A percentile compares a stretch with the other conserved stretches of the same genome.
Evolutionary conservation across 1,140 invertebrate species (phyloP).

Genomic region (Pseudomyrmex flavicornis): DNA sequence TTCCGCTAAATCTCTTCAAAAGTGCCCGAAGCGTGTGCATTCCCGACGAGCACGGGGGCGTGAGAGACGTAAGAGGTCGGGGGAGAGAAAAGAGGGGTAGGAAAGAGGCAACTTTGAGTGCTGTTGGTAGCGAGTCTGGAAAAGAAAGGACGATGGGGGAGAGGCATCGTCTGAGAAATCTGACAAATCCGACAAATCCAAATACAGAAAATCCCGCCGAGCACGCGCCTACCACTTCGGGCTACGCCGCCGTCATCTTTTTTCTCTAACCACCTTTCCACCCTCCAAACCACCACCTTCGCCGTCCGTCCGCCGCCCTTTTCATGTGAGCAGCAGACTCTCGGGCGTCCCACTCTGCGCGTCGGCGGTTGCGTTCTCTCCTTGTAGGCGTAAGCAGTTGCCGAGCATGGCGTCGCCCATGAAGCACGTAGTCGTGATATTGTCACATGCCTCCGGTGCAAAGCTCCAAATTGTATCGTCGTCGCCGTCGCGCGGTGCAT

Average conservation of each 20-base stretch:
- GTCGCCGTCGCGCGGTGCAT: conserved; percentile 72
- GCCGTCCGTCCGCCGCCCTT: background rate
- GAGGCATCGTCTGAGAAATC: conserved; percentile 73
- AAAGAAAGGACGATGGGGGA: conserved; percentile 12
- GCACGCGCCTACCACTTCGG: conserved; percentile 56
- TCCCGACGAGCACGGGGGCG: background rate
- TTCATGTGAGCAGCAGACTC: conserved; percentile 29
- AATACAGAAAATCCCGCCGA: conserved; percentile 73
- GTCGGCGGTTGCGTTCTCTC: conserved; percentile 49
- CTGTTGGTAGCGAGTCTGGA: conserved; percentile 18
- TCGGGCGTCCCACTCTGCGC: conserved; percentile 8
- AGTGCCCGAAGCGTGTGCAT: conserved; percentile 14
- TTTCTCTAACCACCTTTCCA: conserved; percentile 14
- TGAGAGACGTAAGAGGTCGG: background rate
- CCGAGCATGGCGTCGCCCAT: conserved; percentile 36
- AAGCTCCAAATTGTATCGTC: conserved; percentile 82
- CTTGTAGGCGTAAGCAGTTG: conserved; percentile 50
- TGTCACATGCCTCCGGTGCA: conserved; percentile 80
- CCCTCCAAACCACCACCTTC: conserved; percentile 8
- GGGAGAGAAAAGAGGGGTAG: background rate
- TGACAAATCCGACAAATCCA: conserved; percentile 80
- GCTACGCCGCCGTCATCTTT: conserved; percentile 26
- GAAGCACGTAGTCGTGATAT: conserved; percentile 79
- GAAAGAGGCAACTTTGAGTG: background rate
- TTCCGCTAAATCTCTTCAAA: conserved; percentile 44